Conservation (phyloP, 2,797 vertebrate species). For the Bradypus variegatus region DNA sequence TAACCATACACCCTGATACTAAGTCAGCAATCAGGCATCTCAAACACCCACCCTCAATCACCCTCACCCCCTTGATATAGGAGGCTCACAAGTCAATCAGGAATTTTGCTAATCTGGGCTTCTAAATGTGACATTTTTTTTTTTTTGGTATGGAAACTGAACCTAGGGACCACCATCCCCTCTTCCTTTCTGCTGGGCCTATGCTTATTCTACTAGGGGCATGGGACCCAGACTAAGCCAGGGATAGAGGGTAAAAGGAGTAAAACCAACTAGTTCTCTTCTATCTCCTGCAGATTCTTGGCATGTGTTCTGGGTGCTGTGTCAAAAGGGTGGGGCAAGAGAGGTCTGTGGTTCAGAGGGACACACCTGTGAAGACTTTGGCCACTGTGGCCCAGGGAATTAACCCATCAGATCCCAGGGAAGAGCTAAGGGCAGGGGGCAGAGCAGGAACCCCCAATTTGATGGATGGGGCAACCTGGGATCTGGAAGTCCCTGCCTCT, state of each 20-base stretch:
- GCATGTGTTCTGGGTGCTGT: not conserved
- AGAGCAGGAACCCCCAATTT: not conserved
- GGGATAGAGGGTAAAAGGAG: not conserved
- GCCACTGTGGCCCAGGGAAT: slow-evolving; percentile 1
- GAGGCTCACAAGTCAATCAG: not conserved
- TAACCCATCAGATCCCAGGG: slow-evolving; percentile 23
- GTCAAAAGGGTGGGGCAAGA: slow-evolving; percentile 42
- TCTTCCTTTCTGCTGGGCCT: not conserved
- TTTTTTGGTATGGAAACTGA: not conserved
- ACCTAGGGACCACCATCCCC: not conserved
- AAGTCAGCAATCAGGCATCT: not conserved
- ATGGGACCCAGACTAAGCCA: not conserved
- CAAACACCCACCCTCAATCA: not conserved
- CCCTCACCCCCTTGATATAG: not conserved
- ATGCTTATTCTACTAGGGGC: not conserved
- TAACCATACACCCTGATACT: not conserved
- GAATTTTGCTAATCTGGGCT: not conserved
- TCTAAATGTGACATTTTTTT: not conserved
- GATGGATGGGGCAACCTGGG: too few relatives aligned
- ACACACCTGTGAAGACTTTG: slow-evolving; percentile 58
- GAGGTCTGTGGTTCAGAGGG: slow-evolving; percentile 50
- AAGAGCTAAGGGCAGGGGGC: not conserved
- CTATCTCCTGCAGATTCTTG: not conserved
- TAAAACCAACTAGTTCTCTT: not conserved
- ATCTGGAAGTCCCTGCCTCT: not conserved